These are phyloP conservation scores for Actias luna DNA, from an alignment of 2,888 invertebrate genomes.

Conservation along the genomic window DNA sequence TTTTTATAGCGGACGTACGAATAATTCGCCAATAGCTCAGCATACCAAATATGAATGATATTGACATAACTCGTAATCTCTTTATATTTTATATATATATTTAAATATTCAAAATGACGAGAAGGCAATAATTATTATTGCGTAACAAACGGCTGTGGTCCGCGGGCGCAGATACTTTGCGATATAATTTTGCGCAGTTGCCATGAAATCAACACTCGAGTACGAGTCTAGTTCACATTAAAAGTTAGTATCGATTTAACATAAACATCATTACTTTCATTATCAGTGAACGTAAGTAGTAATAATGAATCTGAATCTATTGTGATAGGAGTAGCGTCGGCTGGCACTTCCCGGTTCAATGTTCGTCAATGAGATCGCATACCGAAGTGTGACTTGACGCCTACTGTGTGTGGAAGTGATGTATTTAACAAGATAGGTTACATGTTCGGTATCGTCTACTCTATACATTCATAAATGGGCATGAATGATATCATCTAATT, in stretches of 20 bases:
- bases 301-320: constrained; percentile 28
- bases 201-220: no score
- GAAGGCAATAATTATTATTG: no score
- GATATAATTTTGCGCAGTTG: no score
- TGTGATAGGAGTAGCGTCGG: constrained; percentile 41
- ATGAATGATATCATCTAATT: constrained; percentile 10
- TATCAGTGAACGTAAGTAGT: constrained; percentile 22
- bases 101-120: no score
- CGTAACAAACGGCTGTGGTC: no score
- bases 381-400: constrained; percentile 48
- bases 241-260: background rate
- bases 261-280: background rate
- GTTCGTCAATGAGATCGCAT: constrained; percentile 56
- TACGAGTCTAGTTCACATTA: background rate
- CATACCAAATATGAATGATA: no score
- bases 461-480: constrained; percentile 8
- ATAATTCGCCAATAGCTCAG: no score
- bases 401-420: constrained; percentile 24
- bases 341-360: constrained; percentile 59
- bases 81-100: no score
- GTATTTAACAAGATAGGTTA: constrained; percentile 17
- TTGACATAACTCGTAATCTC: no score
- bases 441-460: constrained; percentile 13
- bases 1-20: no score
- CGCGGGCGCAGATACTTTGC: no score